Percentiles rank a stretch among this genome's conserved stretches.
Conservation (phyloP, 2,797 vertebrate genomes). For the Lutjanus campechanus region DNA sequence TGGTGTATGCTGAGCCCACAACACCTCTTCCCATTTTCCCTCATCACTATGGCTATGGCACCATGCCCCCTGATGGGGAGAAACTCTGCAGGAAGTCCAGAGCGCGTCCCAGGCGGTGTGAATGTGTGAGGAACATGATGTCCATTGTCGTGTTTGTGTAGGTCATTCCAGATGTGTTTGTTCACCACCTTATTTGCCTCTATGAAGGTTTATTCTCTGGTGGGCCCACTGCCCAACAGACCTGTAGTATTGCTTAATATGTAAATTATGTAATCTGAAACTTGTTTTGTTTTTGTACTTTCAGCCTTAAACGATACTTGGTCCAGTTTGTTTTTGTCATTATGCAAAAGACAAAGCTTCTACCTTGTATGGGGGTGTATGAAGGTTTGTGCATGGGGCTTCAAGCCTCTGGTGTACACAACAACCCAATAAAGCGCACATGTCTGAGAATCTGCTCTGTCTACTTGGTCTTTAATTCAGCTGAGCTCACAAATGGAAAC, state of each 20-base stretch:
- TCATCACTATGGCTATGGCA: conserved; percentile 79
- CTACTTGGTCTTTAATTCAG: conserved; percentile 28
- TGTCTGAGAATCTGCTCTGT: conserved; percentile 83
- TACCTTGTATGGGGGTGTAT: conserved; percentile 80
- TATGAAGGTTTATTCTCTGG: conserved; percentile 87
- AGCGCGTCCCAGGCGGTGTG: conserved; percentile 73
- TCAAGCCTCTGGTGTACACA: conserved; percentile 88
- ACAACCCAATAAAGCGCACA: conserved; percentile 97
- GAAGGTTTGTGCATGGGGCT: conserved; percentile 84
- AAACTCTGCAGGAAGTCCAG: conserved; percentile 72
- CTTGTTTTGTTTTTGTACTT: conserved; percentile 92
- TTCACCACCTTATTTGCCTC: conserved; percentile 92
- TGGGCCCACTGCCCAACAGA: conserved; percentile 69
- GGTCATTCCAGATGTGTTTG: conserved; percentile 91
- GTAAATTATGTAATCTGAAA: conserved; percentile 94
- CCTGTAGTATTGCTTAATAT: conserved; percentile 91
- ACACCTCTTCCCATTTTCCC: conserved; percentile 72
- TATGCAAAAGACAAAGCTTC: conserved; percentile 84
- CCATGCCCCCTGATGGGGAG: conserved; percentile 74
- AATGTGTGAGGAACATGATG: conserved; percentile 81
- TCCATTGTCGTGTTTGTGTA: conserved; percentile 91
- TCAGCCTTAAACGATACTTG: conserved; percentile 94
- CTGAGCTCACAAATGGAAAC: not conserved
- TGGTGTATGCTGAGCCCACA: conserved; percentile 73
- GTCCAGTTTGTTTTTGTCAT: conserved; percentile 88